Evolutionary conservation across 1,140 invertebrate genomes (phyloP), one percentile per base, ranked within the genome.

Genomic region (Pseudoatta argentina): DNA sequence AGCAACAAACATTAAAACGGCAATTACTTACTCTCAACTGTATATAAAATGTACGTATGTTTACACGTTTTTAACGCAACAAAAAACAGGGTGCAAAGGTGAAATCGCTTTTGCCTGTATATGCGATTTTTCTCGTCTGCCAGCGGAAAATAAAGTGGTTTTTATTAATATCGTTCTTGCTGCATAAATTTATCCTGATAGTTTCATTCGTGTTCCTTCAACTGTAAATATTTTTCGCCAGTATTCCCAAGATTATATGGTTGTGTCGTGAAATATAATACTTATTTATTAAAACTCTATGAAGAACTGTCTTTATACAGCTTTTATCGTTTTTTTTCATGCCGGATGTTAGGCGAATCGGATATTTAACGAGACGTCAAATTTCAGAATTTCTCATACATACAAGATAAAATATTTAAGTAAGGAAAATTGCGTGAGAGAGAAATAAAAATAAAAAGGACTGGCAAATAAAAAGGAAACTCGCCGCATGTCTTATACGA

Each of bases 341-440:
- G 21, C 21, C 16, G 34, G 24, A 55, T 55, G 48, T 79, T 69
- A 55, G 30, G n/a, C 27, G 12, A 34, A 44, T 57, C n/a, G 48
- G 51, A 71, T 81, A 69, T 81, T 81, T 81, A 81, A 55, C 27
- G n/a, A 21, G 30, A 44, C 48, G 64, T 44, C 66, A 81, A 64
- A 69, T 64, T 57, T 81, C 12, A 53, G 78, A 71, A 34, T 71
- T 71, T n/a, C 51, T 71, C 78, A 53, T 59, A 48, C 51, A 57
- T 57, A 21, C 2, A 71, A 44, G 78, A 81, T 81, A 44, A 81
- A 81, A 81, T 81, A 81, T 81, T 81, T 71, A 81, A 81, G 21
- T n/a, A 71, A 81, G 34, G 12, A 27, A 57, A 81, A 71, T 30
- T 57, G 21, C 27, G 77, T 55, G 48, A 34, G 48, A 69, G 51